Base-by-base conservation (phyloP, 2,888 invertebrate genomes). In the Mamestra brassicae region DNA sequence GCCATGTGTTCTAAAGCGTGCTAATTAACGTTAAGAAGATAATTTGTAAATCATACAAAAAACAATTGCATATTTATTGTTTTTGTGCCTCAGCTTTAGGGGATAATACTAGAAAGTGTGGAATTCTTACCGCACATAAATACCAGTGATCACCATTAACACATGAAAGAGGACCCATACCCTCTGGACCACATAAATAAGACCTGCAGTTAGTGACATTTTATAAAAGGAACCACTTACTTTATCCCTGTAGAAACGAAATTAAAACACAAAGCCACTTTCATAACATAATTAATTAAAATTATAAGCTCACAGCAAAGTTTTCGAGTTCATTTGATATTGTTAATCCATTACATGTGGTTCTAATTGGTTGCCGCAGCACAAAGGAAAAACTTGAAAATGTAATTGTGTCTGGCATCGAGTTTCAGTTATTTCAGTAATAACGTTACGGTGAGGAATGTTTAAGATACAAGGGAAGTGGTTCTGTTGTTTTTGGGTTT, bases 331-430 rank as follows among this genome's bases (percentile, higher is more conserved):
- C 17, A 67, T 64, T 71, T 79, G 58, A 83, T 66, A 66, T 58
- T 52, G 55, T 83, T 72, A 79, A 73, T 70, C 58, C 58, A 79
- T 67, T 80, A 79, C 50, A 71, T 42, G 69, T 38, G 60, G 17
- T n/a, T 79, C 7, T 73, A 79, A 84, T 72, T 79, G 11, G 38
- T 55, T 58, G n/a, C 54, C 62, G 34, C 69, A 52, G 47, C 67
- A 63, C 69, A 83, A 76, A 72, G 72, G 71, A 78, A 82, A 75
- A 85, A 76, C 71, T 85, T 84, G 3, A 26, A 70, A 83, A 85
- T 72, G 42, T 63, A 63, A 85, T 85, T 62, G 26, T 8, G 47
- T 58, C 10, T 72, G 60, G 64, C 47, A 47, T 71, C 60, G 68
- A 55, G 54, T 69, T 71, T 45, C 57, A 72, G 62, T 70, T 4